Evolutionary conservation across 2,797 vertebrate species (phyloP), one percentile per base, ranked within the genome.

Genomic region (Kryptolebias ocellatus): DNA sequence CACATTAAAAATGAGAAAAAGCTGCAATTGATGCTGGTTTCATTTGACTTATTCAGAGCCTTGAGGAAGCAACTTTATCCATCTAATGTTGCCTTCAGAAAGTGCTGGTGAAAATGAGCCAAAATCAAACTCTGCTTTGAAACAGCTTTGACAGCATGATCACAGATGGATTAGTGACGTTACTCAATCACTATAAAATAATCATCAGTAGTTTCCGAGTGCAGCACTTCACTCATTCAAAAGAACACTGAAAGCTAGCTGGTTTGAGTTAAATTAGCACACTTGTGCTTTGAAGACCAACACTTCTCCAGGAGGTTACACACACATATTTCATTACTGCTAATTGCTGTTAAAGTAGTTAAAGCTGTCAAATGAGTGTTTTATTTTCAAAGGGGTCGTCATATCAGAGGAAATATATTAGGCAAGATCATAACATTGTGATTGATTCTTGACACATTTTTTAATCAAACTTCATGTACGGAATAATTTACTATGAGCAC

Each of bases 271-370:
- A 83, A 85, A 89, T 87, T 77, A 85, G 74, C 64, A 58, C 60
- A 53, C 66, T 68, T 2, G 5, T 54, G 70, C 80, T 81, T 84
- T 85, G 66, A 87, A 83, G 73, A 82, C 73, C 61, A 77, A 74
- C 72, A 76, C 31, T 72, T 84, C 72, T 75, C 83, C 70, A 67
- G 67, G 80, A 79, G 79, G 83, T 80, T 70, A 83, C 74, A 56
- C 79, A 67, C 74, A 79, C 78, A 70, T 81, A 77, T 85, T 82
- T 82, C 69, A 84, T 89, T 68, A 60, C 53, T 29, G 72, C 78
- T 87, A 90, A 90, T 91, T 88, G 80, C 80, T 78, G 72, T 54
- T 71, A 82, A 83, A 89, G 81, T 55, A 76, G 76, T 79, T 81
- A 81, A 87, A 68, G 79, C 66, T 76, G 78, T 85, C 79, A 75